phyloP scores from a whole-genome alignment of 2,888 invertebrate genomes.

The Agrotis segetum region DNA sequence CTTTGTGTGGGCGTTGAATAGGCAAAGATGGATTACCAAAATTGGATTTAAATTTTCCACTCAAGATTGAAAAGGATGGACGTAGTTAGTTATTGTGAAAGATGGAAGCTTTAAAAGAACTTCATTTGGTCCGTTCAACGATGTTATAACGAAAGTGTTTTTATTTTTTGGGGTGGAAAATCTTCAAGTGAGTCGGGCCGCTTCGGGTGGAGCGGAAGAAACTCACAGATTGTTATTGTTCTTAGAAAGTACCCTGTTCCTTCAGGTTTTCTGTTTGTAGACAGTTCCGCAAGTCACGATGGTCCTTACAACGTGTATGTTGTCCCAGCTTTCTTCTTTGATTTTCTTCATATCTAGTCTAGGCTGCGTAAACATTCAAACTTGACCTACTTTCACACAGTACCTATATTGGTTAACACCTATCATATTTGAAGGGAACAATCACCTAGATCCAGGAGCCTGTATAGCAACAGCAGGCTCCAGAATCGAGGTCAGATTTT shows the following conservation, averaged over 20 bases:
- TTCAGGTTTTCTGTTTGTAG: too few species aligned
- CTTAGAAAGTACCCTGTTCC: too few species aligned
- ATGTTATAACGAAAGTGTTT: too few species aligned
- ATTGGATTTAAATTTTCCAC: constrained; percentile 35
- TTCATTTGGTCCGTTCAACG: too few species aligned
- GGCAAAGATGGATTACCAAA: constrained; percentile 39
- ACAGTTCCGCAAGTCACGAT: not conserved
- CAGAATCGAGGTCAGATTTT: constrained; percentile 18
- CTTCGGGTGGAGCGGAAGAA: too few species aligned
- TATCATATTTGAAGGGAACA: constrained; percentile 36
- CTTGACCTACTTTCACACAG: too few species aligned
- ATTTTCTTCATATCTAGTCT: constrained; percentile 5
- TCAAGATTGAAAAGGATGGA: constrained; percentile 26
- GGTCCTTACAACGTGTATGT: not conserved
- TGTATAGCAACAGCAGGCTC: not conserved
- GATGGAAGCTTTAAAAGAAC: not conserved
- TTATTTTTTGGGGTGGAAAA: too few species aligned
- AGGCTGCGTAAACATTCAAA: not conserved
- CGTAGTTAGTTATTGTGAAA: constrained; percentile 18
- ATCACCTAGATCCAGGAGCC: constrained; percentile 9
- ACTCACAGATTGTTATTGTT: too few species aligned
- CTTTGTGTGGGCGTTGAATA: constrained; percentile 48
- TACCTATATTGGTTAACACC: not conserved
- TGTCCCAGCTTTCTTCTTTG: not conserved
- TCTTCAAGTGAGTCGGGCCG: too few species aligned